Percentiles rank a stretch among this genome's conserved stretches.
Conservation (phyloP, 2,797 vertebrate species). For the Gallinago solitaria region DNA sequence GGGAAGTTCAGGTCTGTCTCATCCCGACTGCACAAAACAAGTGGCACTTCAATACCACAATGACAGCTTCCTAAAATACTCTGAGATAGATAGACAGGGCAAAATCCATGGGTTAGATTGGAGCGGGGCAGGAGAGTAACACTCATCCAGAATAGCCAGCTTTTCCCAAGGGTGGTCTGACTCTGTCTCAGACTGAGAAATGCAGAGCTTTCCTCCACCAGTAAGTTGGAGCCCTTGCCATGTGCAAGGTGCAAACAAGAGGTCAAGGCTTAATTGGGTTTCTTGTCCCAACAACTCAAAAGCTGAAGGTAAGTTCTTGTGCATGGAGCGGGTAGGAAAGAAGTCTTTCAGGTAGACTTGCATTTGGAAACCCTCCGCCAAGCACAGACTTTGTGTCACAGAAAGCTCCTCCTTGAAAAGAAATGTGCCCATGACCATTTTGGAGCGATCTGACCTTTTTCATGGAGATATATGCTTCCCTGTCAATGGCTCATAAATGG, state of each 20-base stretch:
- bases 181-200: neutral
- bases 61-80: slow-evolving; percentile 22
- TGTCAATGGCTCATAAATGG: slow-evolving; percentile 75
- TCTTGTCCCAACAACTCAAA: neutral
- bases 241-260: neutral
- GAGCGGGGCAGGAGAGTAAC: neutral
- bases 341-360: neutral
- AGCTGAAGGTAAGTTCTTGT: neutral
- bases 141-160: neutral
- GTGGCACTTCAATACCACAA: neutral
- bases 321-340: neutral
- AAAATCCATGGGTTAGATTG: neutral
- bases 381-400: neutral
- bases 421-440: slow-evolving; percentile 49
- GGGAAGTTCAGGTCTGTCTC: neutral
- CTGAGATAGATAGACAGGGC: neutral
- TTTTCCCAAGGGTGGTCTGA: neutral
- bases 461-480: slow-evolving; percentile 63
- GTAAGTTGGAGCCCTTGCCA: neutral
- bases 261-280: neutral
- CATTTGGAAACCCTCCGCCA: neutral
- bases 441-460: slow-evolving; percentile 60
- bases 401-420: slow-evolving; percentile 31
- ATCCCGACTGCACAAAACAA: neutral
- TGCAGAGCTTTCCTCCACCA: neutral